Conservation (phyloP, 1,140 invertebrate species). For the Nebria ingens region DNA sequence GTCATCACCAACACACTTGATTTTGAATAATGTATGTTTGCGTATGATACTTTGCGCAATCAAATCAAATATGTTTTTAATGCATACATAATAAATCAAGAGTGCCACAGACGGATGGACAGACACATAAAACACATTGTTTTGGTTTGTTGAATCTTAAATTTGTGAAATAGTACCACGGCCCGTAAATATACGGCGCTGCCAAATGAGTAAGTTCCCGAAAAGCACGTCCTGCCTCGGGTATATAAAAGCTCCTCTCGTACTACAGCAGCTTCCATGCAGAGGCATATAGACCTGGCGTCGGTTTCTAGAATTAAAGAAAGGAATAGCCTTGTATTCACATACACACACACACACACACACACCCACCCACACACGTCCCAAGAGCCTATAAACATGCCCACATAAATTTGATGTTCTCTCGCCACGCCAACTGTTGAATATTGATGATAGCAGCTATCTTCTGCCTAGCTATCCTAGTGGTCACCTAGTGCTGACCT, state of each 20-base stretch:
- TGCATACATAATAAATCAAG: not conserved
- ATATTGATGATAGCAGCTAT: slow-evolving; percentile 27
- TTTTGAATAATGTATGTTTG: too few relatives aligned
- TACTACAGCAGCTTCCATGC: not conserved
- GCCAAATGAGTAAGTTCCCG: not conserved
- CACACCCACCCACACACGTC: slow-evolving; percentile 23
- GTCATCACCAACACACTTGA: too few relatives aligned
- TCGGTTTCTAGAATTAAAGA: slow-evolving; percentile 25
- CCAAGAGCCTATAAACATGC: slow-evolving; percentile 30
- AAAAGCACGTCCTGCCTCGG: too few relatives aligned
- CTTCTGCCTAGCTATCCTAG: slow-evolving; percentile 21
- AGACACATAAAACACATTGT: not conserved
- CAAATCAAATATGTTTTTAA: too few relatives aligned
- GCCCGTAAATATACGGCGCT: not conserved
- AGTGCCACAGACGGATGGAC: not conserved
- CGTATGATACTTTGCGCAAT: too few relatives aligned
- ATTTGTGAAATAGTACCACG: not conserved
- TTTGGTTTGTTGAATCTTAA: slow-evolving; percentile 6
- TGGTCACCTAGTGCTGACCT: not conserved
- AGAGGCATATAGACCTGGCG: not conserved
- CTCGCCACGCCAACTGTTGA: slow-evolving; percentile 22
- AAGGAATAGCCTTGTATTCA: slow-evolving; percentile 29
- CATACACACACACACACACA: too few relatives aligned
- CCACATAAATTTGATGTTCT: slow-evolving; percentile 31
- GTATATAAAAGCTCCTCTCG: too few relatives aligned